Evolutionary conservation across 2,888 invertebrate species (phyloP), one percentile per base, ranked within the genome.

Genomic region (Mystacides longicornis): DNA sequence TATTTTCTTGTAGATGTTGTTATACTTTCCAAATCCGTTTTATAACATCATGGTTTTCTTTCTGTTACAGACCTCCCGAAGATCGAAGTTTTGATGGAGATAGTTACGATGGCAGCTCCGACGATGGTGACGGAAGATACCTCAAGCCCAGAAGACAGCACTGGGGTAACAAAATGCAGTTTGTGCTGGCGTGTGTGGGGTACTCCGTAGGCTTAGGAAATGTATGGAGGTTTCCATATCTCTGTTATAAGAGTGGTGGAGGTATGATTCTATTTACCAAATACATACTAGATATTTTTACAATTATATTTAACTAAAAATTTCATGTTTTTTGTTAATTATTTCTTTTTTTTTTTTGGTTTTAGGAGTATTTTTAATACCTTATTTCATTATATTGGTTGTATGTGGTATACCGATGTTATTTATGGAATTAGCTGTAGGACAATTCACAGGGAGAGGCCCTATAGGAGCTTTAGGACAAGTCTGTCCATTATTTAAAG

Each of bases 291-390:
- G n/a, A n/a, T n/a, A n/a, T n/a, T n/a, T n/a, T n/a, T n/a, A n/a
- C n/a, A n/a, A n/a, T n/a, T n/a, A n/a, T n/a, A n/a, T n/a, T n/a
- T n/a, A 27, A 27, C 11, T 11, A 27, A 5, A 27, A 27, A 27
- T 27, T 27, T 27, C 27, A 27, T 7, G 27, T n/a, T n/a, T n/a
- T 7, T 37, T 37, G 37, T 37, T 14, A 7, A 37, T 3, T 4
- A 37, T 37, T 7, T 16, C 14, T n/a, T 37, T 37, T 37, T 37
- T 37, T 14, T 33, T 37, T 61, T 58, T 60, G 65, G 64, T 78
- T 81, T 55, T 82, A 93, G 94, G 94, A 68, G 93, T 93, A 58
- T 96, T 95, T 77, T 83, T 95, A 69, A 87, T 95, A 72, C 95
- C 95, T 63, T 96, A 95, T 76, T 89, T 93, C 74, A 84, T 93